phyloP scores from a whole-genome alignment of 2,113 vertebrate genomes.

The Oryzias curvinotus region DNA sequence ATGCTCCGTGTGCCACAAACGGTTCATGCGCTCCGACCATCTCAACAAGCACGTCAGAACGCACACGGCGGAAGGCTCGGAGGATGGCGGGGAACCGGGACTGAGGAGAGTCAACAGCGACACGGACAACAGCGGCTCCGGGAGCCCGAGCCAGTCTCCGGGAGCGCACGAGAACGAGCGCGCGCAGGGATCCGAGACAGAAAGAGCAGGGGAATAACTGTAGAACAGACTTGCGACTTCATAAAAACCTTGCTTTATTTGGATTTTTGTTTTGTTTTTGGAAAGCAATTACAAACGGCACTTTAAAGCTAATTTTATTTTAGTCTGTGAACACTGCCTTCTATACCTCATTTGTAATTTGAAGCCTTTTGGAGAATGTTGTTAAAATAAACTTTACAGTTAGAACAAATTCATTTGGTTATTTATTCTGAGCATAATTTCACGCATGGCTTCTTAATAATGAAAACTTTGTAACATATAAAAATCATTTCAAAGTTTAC shows the following conservation, averaged over 20 bases:
- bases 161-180: conserved; percentile 75
- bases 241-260: conserved; percentile 5
- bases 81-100: conserved; percentile 63
- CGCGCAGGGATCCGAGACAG: conserved; percentile 42
- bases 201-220: conserved; percentile 56
- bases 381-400: too few relatives aligned
- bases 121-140: conserved; percentile 86
- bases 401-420: too few relatives aligned
- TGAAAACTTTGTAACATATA: too few relatives aligned
- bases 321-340: conserved; percentile 47
- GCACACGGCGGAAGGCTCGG: conserved; percentile 78
- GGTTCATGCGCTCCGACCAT: conserved; percentile 94
- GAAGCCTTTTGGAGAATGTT: conserved; percentile 15
- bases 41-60: conserved; percentile 90
- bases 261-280: conserved; percentile 29
- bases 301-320: conserved; percentile 61
- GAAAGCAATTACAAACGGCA: conserved; percentile 51
- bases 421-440: conserved; percentile 4
- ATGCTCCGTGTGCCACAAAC: conserved; percentile 87
- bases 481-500: too few relatives aligned
- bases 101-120: conserved; percentile 85
- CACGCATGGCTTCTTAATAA: too few relatives aligned
- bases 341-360: conserved; percentile 59
- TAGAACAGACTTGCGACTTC: background rate
- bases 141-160: conserved; percentile 87